These are phyloP conservation scores for Parus major DNA, from an alignment of 2,113 vertebrate genomes.

Conservation along the genomic window DNA sequence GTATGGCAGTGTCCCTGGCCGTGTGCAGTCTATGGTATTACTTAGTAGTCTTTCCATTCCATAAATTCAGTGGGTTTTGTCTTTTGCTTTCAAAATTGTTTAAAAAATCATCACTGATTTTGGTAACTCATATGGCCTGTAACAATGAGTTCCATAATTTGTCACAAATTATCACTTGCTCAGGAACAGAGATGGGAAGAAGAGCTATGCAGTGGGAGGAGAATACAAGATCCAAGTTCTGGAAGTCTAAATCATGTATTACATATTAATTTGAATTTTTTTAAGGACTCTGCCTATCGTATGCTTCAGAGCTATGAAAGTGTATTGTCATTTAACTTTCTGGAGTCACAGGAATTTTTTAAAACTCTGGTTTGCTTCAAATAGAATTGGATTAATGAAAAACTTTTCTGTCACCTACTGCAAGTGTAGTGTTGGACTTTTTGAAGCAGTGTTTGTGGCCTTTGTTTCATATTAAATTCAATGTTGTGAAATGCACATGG, in stretches of 20 bases:
- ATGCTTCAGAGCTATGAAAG: neutral
- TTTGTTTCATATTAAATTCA: neutral
- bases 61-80: neutral
- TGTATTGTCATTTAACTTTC: neutral
- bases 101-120: neutral
- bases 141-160: neutral
- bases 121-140: neutral
- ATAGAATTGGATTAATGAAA: neutral
- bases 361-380: neutral
- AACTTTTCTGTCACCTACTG: neutral
- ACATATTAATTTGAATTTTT: neutral
- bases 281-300: neutral
- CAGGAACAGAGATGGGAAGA: neutral
- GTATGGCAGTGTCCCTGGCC: neutral
- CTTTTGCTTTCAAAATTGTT: neutral
- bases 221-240: neutral
- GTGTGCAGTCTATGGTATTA: neutral
- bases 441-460: neutral
- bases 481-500: neutral
- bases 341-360: neutral
- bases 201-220: neutral
- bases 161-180: neutral
- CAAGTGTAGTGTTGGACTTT: neutral
- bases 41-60: neutral
- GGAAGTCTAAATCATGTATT: neutral